phyloP scores from a whole-genome alignment of 1,140 invertebrate species.

The Diprion similis region DNA sequence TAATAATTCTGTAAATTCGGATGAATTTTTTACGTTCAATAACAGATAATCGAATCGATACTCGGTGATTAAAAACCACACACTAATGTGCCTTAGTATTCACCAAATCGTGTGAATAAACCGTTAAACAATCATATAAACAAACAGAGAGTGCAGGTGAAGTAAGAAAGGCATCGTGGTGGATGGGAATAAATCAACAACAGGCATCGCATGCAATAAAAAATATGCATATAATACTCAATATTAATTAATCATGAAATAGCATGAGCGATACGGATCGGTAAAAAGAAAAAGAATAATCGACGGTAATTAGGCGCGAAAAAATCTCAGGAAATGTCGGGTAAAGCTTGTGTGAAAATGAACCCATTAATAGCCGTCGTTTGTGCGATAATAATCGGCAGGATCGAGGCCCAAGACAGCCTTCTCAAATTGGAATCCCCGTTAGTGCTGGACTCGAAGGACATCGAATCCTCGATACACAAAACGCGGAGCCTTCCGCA shows the following conservation, averaged over 20 bases:
- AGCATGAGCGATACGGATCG: not conserved
- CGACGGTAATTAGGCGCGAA: too few species aligned
- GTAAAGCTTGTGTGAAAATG: not conserved
- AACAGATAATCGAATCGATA: not conserved
- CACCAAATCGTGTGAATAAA: too few species aligned
- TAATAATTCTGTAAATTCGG: too few species aligned
- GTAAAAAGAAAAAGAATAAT: too few species aligned
- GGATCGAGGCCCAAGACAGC: not conserved
- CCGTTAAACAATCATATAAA: too few species aligned
- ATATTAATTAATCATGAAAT: not conserved
- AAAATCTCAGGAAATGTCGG: not conserved
- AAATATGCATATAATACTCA: not conserved
- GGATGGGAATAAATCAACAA: not conserved
- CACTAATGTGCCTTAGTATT: too few species aligned
- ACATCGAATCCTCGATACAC: slow-evolving; percentile 21
- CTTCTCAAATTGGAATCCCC: not conserved
- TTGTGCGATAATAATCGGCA: not conserved
- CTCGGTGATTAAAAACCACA: too few species aligned
- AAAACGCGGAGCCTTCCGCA: slow-evolving; percentile 40
- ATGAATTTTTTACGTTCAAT: not conserved
- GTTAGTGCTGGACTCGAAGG: not conserved
- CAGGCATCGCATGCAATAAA: not conserved
- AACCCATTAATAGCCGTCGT: slow-evolving; percentile 26
- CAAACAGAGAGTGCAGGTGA: too few species aligned
- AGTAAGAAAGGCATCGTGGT: too few species aligned